Base-by-base conservation (phyloP, 2,113 vertebrate genomes). In the Speoplatyrhinus poulsoni region DNA sequence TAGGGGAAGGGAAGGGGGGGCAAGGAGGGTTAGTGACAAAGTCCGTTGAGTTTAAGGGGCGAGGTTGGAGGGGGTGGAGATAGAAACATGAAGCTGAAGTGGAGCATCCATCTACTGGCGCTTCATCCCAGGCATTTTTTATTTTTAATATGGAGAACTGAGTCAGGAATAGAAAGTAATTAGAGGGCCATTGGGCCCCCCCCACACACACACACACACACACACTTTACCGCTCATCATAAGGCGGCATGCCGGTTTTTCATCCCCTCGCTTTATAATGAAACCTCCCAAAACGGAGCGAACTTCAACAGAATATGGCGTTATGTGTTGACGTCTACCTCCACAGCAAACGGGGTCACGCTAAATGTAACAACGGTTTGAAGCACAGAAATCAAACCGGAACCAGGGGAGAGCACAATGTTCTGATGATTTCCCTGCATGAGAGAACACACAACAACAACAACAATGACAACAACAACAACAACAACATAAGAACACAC, bases 151-250 rank as follows among this genome's bases (percentile, higher is more conserved):
- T 71, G 46, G 59, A 75, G 68, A 50, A 61, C 59, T 0, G 10
- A 78, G 77, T 85, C 84, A 85, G 83, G 87, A 91, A 92, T 91
- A 92, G 91, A 90, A 92, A 85, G 82, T 91, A 90, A 92, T 92
- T 92, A 90, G 90, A 79, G 81, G 80, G 70, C 74, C 77, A 72
- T 16, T 53, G 61, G 72, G 76, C 81, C 85, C 19, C 19, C 19
- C 19, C 19, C 19, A 1, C 19, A 19, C 19, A 19, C 19, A 19
- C 19, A 19, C 19, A 19, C 1, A 19, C 19, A 19, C 19, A 19
- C 73, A 77, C 72, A 63, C 63, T 50, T 65, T 53, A 67, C 10
- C 55, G 16, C 55, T 16, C 17, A 26, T 26, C 17, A 26, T 26
- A 26, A 26, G 26, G 26, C 26, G 2, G 26, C 17, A 57, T 3